These are phyloP conservation scores for Pterois miles DNA, from an alignment of 2,797 vertebrate species.

Conservation along the genomic window DNA sequence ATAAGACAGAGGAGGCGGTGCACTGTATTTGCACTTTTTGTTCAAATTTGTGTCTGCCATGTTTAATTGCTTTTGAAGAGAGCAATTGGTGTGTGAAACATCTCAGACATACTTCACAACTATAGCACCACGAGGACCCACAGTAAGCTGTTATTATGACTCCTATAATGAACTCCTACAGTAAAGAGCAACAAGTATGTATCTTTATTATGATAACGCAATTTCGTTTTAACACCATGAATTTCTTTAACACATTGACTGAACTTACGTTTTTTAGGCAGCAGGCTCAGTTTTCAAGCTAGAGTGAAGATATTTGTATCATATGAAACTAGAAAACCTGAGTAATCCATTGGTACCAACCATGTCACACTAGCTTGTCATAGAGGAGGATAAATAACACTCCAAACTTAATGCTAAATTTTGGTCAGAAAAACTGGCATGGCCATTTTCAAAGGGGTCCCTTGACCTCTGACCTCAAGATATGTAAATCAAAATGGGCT, in stretches of 20 bases:
- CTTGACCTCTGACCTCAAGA: too few relatives aligned
- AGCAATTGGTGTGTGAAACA: slow-evolving; percentile 5
- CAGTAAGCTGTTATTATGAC: neutral
- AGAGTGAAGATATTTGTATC: too few relatives aligned
- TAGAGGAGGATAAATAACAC: too few relatives aligned
- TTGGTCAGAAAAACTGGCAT: accelerated
- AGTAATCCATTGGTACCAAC: too few relatives aligned
- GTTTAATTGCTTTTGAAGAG: slow-evolving; percentile 20
- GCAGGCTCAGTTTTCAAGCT: accelerated
- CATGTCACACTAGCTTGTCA: too few relatives aligned
- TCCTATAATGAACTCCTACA: neutral
- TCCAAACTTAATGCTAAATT: too few relatives aligned
- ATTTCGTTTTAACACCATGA: too few relatives aligned
- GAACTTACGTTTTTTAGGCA: too few relatives aligned
- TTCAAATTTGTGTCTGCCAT: slow-evolving; percentile 25
- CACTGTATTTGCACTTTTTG: slow-evolving; percentile 2
- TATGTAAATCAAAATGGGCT: too few relatives aligned
- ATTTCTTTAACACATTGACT: too few relatives aligned
- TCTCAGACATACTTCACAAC: slow-evolving; percentile 4
- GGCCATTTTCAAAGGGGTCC: too few relatives aligned
- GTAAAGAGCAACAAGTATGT: neutral
- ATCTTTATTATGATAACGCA: neutral
- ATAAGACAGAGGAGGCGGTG: neutral
- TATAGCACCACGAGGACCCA: neutral
- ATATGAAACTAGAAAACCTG: too few relatives aligned